Evolutionary conservation across 1,140 invertebrate genomes (phyloP).

Genomic region (Tetragonula clypearis): DNA sequence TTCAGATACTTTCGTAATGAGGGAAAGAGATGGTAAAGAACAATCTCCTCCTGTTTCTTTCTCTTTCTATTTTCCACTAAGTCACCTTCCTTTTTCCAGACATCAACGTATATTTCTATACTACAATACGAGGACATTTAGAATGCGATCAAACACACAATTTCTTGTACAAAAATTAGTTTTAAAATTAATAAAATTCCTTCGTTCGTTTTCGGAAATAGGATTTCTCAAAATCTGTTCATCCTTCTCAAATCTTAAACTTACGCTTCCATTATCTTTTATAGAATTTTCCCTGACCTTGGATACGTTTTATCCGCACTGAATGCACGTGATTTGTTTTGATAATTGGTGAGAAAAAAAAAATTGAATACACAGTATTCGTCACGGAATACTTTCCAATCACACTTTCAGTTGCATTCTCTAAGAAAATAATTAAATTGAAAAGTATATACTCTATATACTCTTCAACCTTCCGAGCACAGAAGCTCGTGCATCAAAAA

Average conservation of each 20-base stretch:
- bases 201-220: no score
- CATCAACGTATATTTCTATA: no score
- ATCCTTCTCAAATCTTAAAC: background rate
- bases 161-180: background rate
- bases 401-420: background rate
- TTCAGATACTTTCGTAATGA: constrained; percentile 12
- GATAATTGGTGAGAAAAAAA: background rate
- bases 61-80: background rate
- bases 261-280: background rate
- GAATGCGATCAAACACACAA: background rate
- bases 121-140: background rate
- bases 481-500: background rate
- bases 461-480: background rate
- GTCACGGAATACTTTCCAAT: background rate
- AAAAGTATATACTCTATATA: background rate
- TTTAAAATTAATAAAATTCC: background rate
- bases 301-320: background rate
- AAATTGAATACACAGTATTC: background rate
- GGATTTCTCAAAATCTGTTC: no score
- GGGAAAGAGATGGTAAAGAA: background rate
- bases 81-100: no score
- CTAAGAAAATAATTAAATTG: background rate
- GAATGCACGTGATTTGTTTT: background rate
- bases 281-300: background rate
- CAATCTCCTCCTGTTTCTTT: constrained; percentile 6